These are phyloP conservation scores for Drosophila borealis DNA, from an alignment of 2,888 invertebrate species.

Conservation along the genomic window DNA sequence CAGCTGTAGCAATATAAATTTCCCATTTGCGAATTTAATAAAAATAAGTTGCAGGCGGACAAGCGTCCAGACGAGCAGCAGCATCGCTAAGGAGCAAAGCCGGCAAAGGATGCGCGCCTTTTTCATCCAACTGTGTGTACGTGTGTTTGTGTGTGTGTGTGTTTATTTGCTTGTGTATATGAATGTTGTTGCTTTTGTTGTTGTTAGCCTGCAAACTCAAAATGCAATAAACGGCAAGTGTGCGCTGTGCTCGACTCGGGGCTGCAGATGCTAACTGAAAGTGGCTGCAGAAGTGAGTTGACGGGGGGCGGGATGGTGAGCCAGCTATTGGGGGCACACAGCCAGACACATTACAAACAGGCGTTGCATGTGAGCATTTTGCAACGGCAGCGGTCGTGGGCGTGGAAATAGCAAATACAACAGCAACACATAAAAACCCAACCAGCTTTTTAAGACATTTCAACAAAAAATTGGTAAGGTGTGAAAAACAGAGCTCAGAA, in stretches of 20 bases:
- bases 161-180: conserved; percentile 13
- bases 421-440: conserved; percentile 18
- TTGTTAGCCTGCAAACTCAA: conserved; percentile 57
- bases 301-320: background rate
- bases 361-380: conserved; percentile 47
- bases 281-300: conserved; percentile 24
- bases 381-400: conserved; percentile 29
- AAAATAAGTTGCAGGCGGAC: conserved; percentile 80
- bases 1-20: conserved; percentile 82
- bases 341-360: conserved; percentile 78
- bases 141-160: conserved; percentile 19
- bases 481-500: conserved; percentile 25
- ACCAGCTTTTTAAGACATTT: conserved; percentile 21
- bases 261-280: conserved; percentile 58
- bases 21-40: conserved; percentile 82
- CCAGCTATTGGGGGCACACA: conserved; percentile 12
- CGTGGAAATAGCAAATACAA: conserved; percentile 40
- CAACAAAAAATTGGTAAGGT: conserved; percentile 29
- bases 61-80: conserved; percentile 31
- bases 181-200: conserved; percentile 19
- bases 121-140: conserved; percentile 26
- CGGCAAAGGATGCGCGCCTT: conserved; percentile 66
- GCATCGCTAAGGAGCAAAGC: conserved; percentile 58
- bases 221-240: conserved; percentile 81
- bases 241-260: conserved; percentile 39